Base-by-base conservation (phyloP, 2,888 invertebrate genomes). In the Drosophila merina region DNA sequence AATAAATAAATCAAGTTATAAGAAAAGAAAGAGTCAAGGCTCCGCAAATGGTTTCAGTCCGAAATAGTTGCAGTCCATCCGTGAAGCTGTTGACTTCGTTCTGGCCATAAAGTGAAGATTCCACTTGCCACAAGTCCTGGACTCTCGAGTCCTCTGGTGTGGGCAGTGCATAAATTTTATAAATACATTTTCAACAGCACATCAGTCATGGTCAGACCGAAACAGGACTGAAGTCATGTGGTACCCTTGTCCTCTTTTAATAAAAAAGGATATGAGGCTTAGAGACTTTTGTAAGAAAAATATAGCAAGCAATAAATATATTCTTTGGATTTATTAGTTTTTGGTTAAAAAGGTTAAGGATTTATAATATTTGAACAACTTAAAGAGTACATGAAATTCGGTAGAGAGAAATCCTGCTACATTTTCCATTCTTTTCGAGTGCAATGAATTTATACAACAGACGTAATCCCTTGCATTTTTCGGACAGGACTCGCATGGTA, bases 141-240 rank as follows among this genome's bases (percentile, higher is more conserved):
- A 52, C n/a, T 36, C 54, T 30, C 38, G 40, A 20, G 20, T 20
- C 20, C 20, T 75, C 75, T 75, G 79, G 55, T 67, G 82, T 71
- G 81, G 75, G 81, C 68, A 86, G 64, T 69, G 78, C 57, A 78
- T 81, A 81, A 86, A 84, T 70, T 75, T 73, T 62, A 84, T 77
- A 81, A 75, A 81, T 77, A 75, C 71, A 74, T 78, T 81, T 87
- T 75, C 63, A 84, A 57, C 82, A 87, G 76, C 60, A 67, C 67
- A 84, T 72, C 69, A 70, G 63, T 71, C 71, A 62, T 60, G 51
- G 48, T 44, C 48, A 45, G 50, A n/a, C 57, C 33, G 51, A 33
- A 20, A 47, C 30, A 58, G 48, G 58, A 58, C 14, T 44, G 30
- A 42, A 36, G 40, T 38, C 68, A 55, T 50, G 7, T 68, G n/a